phyloP scores from a whole-genome alignment of 2,797 vertebrate species.

The Allenopithecus nigroviridis region DNA sequence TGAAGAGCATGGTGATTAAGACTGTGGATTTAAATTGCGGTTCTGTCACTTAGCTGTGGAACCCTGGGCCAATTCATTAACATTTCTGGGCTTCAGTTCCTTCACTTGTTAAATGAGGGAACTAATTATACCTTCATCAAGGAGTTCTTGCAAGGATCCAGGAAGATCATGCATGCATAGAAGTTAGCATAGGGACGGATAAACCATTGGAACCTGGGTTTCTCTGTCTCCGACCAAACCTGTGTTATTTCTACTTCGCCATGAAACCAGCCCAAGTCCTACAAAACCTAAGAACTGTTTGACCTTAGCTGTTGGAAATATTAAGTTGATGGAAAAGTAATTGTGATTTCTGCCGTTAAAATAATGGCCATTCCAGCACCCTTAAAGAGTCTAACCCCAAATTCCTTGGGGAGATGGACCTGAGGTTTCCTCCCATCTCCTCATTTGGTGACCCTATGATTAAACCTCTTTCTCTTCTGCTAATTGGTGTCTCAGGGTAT shows the following conservation, averaged over 20 bases:
- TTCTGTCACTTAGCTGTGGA: background rate
- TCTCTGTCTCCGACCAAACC: background rate
- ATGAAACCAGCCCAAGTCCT: background rate
- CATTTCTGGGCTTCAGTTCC: background rate
- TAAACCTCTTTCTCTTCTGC: no score
- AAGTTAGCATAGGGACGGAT: background rate
- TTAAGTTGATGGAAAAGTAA: no score
- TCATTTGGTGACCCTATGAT: no score
- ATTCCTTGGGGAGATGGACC: no score
- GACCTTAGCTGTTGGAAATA: background rate
- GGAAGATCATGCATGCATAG: background rate
- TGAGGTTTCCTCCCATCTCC: no score
- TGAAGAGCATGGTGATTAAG: background rate
- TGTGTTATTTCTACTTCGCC: background rate
- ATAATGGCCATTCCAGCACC: no score
- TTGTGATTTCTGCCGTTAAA: no score
- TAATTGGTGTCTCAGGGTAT: no score
- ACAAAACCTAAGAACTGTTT: background rate
- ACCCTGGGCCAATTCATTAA: background rate
- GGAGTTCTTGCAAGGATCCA: background rate
- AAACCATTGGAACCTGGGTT: background rate
- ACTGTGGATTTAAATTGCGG: background rate
- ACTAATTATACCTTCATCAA: background rate
- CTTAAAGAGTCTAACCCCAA: no score
- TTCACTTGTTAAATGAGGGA: background rate